Conservation (phyloP, 2,888 invertebrate genomes). For the Sympetrum striolatum region DNA sequence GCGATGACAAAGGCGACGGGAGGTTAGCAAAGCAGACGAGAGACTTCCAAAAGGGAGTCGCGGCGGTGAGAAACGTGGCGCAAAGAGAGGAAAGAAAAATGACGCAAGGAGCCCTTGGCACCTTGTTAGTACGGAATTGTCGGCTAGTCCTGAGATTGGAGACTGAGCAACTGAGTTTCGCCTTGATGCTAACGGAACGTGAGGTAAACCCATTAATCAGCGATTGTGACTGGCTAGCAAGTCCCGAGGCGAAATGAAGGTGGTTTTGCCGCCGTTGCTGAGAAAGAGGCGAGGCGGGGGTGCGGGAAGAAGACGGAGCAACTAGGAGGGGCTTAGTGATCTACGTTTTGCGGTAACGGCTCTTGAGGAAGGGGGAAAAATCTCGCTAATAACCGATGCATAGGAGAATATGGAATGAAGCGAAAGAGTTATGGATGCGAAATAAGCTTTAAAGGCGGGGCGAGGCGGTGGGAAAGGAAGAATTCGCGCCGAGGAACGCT, state of each 20-base stretch:
- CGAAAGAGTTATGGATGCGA: not conserved
- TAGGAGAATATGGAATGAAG: not conserved
- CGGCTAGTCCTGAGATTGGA: constrained; percentile 7
- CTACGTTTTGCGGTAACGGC: not conserved
- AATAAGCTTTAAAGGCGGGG: not conserved
- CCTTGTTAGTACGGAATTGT: constrained; percentile 37
- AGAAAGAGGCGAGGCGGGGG: not conserved
- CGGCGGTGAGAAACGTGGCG: not conserved
- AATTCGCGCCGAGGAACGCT: not conserved
- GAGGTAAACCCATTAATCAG: constrained; percentile 42
- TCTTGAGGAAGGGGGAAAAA: not conserved
- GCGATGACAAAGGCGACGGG: too few relatives aligned
- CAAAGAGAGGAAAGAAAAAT: not conserved
- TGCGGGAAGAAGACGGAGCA: not conserved
- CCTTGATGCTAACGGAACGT: constrained; percentile 34
- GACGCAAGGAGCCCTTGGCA: constrained; percentile 22
- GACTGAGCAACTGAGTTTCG: constrained; percentile 33
- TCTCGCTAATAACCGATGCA: not conserved
- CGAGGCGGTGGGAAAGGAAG: not conserved
- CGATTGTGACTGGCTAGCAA: constrained; percentile 29
- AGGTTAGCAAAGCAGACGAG: too few relatives aligned
- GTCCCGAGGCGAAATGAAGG: not conserved
- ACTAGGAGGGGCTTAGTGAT: not conserved
- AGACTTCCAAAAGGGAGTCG: not conserved
- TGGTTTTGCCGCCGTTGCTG: not conserved